phyloP scores from a whole-genome alignment of 2,113 vertebrate species.

The Pimephales promelas region DNA sequence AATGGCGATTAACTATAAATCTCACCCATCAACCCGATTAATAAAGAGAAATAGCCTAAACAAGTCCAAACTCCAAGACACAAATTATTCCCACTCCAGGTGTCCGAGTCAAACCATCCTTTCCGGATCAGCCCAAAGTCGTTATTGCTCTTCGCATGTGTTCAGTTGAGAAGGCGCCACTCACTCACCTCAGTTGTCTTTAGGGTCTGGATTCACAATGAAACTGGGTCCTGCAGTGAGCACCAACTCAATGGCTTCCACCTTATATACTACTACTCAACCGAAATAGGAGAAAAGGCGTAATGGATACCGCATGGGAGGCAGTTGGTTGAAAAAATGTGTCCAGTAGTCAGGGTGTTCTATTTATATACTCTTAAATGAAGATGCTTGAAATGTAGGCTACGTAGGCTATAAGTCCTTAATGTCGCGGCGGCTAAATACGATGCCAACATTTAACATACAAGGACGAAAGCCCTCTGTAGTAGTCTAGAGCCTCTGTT shows the following conservation, averaged over 20 bases:
- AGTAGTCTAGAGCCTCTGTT: conserved; percentile 34
- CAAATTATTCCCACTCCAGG: conserved; percentile 33
- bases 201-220: conserved; percentile 69
- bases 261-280: conserved; percentile 75
- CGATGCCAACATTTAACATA: conserved; percentile 70
- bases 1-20: background rate
- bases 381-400: conserved; percentile 82
- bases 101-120: conserved; percentile 1
- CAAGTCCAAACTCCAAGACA: conserved; percentile 4
- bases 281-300: conserved; percentile 76
- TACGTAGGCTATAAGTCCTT: conserved; percentile 74
- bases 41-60: conserved; percentile 15
- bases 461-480: conserved; percentile 62
- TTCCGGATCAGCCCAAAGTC: conserved; percentile 56
- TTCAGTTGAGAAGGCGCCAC: conserved; percentile 63
- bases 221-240: conserved; percentile 75
- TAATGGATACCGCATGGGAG: conserved; percentile 77
- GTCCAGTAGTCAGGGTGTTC: conserved; percentile 80
- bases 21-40: conserved; percentile 22
- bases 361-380: conserved; percentile 83
- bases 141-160: background rate
- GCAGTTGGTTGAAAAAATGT: conserved; percentile 74
- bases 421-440: conserved; percentile 77
- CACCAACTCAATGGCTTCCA: conserved; percentile 26
- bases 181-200: conserved; percentile 77